These are phyloP conservation scores for Chromoteleia sp. DNA, from an alignment of 2,888 invertebrate genomes.

Conservation along the genomic window DNA sequence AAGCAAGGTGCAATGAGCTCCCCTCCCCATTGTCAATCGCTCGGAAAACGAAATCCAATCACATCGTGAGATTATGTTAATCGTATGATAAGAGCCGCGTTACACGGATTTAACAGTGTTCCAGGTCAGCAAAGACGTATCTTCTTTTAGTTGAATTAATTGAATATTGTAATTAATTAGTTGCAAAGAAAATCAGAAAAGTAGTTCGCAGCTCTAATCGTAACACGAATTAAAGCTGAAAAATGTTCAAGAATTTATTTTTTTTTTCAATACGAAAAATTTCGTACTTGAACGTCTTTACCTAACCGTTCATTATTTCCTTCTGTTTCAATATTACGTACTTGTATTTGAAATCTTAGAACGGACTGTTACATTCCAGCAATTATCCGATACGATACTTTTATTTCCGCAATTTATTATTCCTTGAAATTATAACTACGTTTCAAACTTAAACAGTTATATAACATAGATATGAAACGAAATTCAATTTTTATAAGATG, in stretches of 20 bases:
- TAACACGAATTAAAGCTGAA: not conserved
- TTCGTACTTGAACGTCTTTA: too few relatives aligned
- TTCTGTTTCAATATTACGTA: too few relatives aligned
- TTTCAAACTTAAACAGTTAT: too few relatives aligned
- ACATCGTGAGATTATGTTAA: conserved; percentile 41
- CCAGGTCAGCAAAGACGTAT: not conserved
- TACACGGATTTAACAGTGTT: conserved; percentile 23
- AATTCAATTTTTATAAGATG: too few relatives aligned
- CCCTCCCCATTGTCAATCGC: conserved; percentile 9
- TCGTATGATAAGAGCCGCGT: conserved; percentile 33
- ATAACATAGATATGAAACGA: too few relatives aligned
- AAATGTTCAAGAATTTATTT: not conserved
- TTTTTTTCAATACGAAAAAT: too few relatives aligned
- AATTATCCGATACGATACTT: too few relatives aligned
- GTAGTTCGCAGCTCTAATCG: not conserved
- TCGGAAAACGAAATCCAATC: conserved; percentile 46
- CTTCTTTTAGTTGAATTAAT: conserved; percentile 17
- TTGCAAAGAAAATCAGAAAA: conserved; percentile 4
- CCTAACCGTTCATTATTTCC: too few relatives aligned
- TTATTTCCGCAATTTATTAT: too few relatives aligned
- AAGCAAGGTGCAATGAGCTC: conserved; percentile 2
- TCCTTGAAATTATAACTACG: too few relatives aligned
- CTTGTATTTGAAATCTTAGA: too few relatives aligned
- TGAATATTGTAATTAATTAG: conserved; percentile 23
- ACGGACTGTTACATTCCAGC: too few relatives aligned